Evolutionary conservation across 30 jellyfish, hydroid and myxozoan species (phyloP), one percentile per base, ranked within the genome.

Genomic region (Hydractinia echinata): DNA sequence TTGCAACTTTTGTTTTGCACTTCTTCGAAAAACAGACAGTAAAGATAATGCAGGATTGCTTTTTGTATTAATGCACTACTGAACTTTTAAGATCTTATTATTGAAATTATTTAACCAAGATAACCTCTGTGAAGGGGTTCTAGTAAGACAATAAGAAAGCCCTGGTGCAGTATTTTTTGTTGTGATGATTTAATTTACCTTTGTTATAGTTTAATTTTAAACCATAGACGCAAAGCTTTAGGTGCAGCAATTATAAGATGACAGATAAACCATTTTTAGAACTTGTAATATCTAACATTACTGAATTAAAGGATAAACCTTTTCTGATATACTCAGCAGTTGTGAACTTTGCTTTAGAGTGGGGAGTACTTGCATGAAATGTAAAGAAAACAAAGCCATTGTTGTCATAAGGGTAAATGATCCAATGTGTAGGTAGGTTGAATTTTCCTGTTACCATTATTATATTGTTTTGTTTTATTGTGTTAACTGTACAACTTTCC

Each of bases 361-460:
- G 4, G 83, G 83, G 21, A 74, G 83, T 10, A 49, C 20, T 1
- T 89, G 96, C 66, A 89, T 89, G 96, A 89, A 89, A 54, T 89
- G 96, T 73, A 84, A 79, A 55, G 82, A 55, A 5, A 21, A 51
- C 6, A 61, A 79, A 16, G 68, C 96, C 5, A 61, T 72, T 53
- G 83, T 84, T 18, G 87, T 89, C 51, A 88, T 89, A 14, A 71
- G 96, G 44, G 95, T 83, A 6, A 84, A 84, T 55, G 96, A 89
- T 72, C 91, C 96, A 21, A 69, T 89, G 53, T 89, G 96, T 92
- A 89, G 89, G 96, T 84, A 58, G 14, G 82, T 4, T n/a, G 4
- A 7, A 6, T 4, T 51, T 4, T 6, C 4, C 50, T 4, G n/a
- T n/a, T n/a, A n/a, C n/a, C n/a, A n/a, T n/a, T n/a, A n/a, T n/a